A percentile compares a stretch with the other conserved stretches of the same genome.
These are phyloP conservation scores for Microdon myrmicae DNA, from an alignment of 2,888 invertebrate genomes.

Conservation along the genomic window DNA sequence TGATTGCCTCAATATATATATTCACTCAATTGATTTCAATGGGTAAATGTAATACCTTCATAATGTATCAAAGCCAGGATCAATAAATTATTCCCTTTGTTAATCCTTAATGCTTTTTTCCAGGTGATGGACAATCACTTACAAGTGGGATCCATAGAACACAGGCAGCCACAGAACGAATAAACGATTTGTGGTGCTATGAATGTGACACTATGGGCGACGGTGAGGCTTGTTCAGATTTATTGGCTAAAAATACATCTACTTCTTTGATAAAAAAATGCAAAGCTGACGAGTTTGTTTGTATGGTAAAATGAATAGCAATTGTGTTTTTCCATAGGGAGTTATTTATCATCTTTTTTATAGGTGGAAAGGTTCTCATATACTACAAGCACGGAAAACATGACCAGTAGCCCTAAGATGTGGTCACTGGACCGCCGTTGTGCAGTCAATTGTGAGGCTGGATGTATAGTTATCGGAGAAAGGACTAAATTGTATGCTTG, in stretches of 20 bases:
- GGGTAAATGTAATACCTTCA: too few species aligned
- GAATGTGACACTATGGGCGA: conserved; percentile 81
- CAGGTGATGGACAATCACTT: conserved; percentile 56
- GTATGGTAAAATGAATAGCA: conserved; percentile 74
- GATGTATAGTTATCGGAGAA: conserved; percentile 90
- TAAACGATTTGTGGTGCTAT: conserved; percentile 84
- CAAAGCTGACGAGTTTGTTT: conserved; percentile 77
- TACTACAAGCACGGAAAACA: conserved; percentile 83
- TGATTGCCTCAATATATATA: too few species aligned
- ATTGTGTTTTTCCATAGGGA: neutral
- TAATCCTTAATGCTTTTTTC: too few species aligned
- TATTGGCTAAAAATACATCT: conserved; percentile 70
- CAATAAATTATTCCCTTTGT: too few species aligned
- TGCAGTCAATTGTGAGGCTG: conserved; percentile 84
- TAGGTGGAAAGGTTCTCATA: conserved; percentile 83
- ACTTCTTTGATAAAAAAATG: conserved; percentile 78
- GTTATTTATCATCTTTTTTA: neutral
- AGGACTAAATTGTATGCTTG: conserved; percentile 88
- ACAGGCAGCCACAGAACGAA: conserved; percentile 79
- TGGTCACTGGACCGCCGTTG: conserved; percentile 88
- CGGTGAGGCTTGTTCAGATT: conserved; percentile 77
- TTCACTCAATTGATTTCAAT: too few species aligned
- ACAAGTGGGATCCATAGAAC: conserved; percentile 79
- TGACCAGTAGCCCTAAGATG: conserved; percentile 78
- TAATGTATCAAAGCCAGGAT: too few species aligned